Conservation (phyloP, 1,140 invertebrate genomes). For the Atta colombica region DNA sequence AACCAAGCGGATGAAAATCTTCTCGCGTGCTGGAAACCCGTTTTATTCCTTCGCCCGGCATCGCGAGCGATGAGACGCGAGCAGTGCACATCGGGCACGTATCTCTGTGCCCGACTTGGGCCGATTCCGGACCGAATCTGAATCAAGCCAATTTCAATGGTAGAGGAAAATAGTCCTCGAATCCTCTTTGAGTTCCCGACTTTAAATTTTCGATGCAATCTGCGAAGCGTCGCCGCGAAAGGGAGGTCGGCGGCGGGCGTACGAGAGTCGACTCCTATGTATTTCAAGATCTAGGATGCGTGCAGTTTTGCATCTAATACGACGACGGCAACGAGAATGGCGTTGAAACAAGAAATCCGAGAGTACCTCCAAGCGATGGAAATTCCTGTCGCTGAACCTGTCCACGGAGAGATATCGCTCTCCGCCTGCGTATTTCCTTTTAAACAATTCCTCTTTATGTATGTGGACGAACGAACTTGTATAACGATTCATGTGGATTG, state of each 20-base stretch:
- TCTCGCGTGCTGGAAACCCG: conserved; percentile 55
- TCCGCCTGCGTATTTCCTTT: not conserved
- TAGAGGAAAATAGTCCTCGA: conserved; percentile 65
- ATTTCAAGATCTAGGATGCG: conserved; percentile 51
- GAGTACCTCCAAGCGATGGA: not conserved
- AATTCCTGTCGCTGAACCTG: not conserved
- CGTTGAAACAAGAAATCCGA: conserved; percentile 17
- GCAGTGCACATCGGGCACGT: conserved; percentile 30
- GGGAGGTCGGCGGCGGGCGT: conserved; percentile 18
- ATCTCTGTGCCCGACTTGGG: conserved; percentile 35
- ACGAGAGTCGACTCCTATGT: conserved; percentile 46
- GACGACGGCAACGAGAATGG: not conserved
- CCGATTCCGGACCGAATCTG: conserved; percentile 58
- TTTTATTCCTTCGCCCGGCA: conserved; percentile 54
- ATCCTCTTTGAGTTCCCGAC: conserved; percentile 64
- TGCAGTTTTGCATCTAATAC: conserved; percentile 41
- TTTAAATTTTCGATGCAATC: conserved; percentile 75
- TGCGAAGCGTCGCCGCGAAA: conserved; percentile 43
- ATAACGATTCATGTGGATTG: conserved; percentile 15
- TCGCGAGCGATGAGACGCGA: not conserved
- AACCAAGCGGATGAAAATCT: conserved; percentile 51
- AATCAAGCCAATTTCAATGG: conserved; percentile 71
- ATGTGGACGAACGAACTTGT: not conserved
- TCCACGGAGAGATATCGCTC: not conserved
- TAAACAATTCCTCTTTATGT: conserved; percentile 36